Evolutionary conservation across 1,140 invertebrate species (phyloP).

Genomic region (Drosophila pandora): DNA sequence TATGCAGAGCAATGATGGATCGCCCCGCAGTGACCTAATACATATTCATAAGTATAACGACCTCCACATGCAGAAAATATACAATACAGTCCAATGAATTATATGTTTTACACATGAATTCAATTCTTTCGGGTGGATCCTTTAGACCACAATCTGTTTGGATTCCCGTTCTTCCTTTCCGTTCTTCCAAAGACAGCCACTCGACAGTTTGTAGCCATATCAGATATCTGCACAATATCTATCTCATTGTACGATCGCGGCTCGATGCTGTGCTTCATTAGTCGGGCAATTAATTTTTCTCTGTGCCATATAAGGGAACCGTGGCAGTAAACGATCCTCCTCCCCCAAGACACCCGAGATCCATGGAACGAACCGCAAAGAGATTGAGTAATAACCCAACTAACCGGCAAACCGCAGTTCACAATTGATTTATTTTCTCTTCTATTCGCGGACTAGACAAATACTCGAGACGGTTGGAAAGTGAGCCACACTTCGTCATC

Average conservation of each 20-base stretch:
- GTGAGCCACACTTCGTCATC: slow-evolving; percentile 78
- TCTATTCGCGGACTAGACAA: slow-evolving; percentile 65
- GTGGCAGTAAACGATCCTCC: slow-evolving; percentile 30
- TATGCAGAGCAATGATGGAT: slow-evolving; percentile 42
- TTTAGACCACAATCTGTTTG: background rate
- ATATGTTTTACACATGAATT: background rate
- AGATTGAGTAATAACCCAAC: slow-evolving; percentile 74
- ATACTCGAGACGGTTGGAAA: slow-evolving; percentile 62
- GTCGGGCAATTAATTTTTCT: slow-evolving; percentile 72
- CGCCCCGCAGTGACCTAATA: slow-evolving; percentile 20
- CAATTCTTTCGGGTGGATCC: background rate
- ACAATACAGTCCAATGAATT: background rate
- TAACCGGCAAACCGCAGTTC: slow-evolving; percentile 59
- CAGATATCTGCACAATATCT: slow-evolving; percentile 52
- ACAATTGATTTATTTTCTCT: slow-evolving; percentile 80
- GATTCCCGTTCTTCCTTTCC: slow-evolving; percentile 11
- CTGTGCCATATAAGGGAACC: slow-evolving; percentile 58
- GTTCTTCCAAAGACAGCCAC: slow-evolving; percentile 31
- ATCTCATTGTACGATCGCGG: slow-evolving; percentile 52
- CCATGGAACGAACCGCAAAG: slow-evolving; percentile 37
- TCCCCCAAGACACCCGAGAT: slow-evolving; percentile 14
- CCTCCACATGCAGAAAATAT: background rate
- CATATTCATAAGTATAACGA: background rate
- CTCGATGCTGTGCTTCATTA: slow-evolving; percentile 66
- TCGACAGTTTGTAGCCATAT: slow-evolving; percentile 56